These are phyloP conservation scores for Syngnathus acus DNA, from an alignment of 2,797 vertebrate species.

Conservation along the genomic window DNA sequence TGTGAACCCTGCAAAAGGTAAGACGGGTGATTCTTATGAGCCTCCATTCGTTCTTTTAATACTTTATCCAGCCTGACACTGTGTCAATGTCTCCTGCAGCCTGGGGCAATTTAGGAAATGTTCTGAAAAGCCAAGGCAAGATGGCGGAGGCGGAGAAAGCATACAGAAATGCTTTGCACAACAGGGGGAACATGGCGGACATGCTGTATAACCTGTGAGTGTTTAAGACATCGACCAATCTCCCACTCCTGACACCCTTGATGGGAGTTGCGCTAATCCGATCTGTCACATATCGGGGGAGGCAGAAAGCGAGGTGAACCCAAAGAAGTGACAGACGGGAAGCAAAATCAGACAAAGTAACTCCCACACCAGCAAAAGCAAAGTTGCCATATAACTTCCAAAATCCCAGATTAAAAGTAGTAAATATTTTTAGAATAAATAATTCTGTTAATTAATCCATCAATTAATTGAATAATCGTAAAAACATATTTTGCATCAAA, in stretches of 20 bases:
- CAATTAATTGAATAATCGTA: too few species aligned
- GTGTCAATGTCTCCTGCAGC: constrained; percentile 58
- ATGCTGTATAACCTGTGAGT: constrained; percentile 99
- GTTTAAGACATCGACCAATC: constrained; percentile 44
- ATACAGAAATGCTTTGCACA: constrained; percentile 95
- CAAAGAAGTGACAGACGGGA: neutral
- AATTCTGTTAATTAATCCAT: too few species aligned
- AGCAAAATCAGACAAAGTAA: neutral
- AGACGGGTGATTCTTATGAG: constrained; percentile 6
- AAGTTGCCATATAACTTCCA: too few species aligned
- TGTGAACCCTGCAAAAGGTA: constrained; percentile 98
- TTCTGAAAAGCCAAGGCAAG: constrained; percentile 93
- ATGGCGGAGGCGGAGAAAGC: constrained; percentile 91
- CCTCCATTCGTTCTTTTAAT: neutral
- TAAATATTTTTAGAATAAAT: too few species aligned
- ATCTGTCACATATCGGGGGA: constrained; percentile 20
- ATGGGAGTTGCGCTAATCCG: constrained; percentile 14
- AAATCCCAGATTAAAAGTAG: too few species aligned
- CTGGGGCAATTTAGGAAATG: constrained; percentile 94
- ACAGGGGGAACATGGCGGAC: constrained; percentile 98
- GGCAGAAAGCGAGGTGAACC: neutral
- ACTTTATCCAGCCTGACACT: neutral
- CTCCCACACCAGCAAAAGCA: too few species aligned
- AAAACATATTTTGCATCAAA: too few species aligned
- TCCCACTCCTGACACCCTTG: constrained; percentile 12